phyloP scores from a whole-genome alignment of 2,797 vertebrate genomes.

The Morelia viridis region DNA sequence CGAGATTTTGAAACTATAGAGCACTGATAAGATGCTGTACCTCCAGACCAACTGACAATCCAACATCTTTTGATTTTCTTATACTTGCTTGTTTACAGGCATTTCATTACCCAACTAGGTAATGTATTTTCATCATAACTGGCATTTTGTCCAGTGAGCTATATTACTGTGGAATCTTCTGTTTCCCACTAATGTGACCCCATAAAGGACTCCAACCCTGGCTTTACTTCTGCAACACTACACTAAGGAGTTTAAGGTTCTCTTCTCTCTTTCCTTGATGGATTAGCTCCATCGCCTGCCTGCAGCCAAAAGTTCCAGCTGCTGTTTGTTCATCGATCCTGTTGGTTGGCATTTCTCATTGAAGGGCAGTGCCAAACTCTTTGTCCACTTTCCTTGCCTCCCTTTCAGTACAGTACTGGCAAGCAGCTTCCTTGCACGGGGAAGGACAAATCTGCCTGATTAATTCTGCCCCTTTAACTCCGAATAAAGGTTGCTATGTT shows the following conservation, averaged over 20 bases:
- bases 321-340: slow-evolving; percentile 58
- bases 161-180: not conserved
- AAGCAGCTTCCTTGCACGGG: slow-evolving; percentile 59
- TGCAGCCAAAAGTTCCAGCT: slow-evolving; percentile 46
- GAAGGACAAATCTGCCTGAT: slow-evolving; percentile 67
- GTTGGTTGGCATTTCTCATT: slow-evolving; percentile 67
- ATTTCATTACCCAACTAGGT: too few species aligned
- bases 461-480: slow-evolving; percentile 68
- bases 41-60: not conserved
- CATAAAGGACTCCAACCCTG: not conserved
- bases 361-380: slow-evolving; percentile 62
- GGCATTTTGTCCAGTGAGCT: rapidly evolving
- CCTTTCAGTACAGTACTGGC: slow-evolving; percentile 47
- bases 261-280: slow-evolving; percentile 28
- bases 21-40: not conserved
- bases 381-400: slow-evolving; percentile 60
- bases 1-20: not conserved
- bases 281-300: not conserved
- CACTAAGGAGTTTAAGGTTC: not conserved
- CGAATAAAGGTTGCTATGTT: slow-evolving; percentile 71
- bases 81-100: not conserved
- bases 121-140: not conserved
- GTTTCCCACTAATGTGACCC: not conserved
- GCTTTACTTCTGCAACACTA: not conserved
- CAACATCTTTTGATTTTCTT: not conserved